Conservation (phyloP, 2,113 vertebrate genomes). For the Globicephala melas region DNA sequence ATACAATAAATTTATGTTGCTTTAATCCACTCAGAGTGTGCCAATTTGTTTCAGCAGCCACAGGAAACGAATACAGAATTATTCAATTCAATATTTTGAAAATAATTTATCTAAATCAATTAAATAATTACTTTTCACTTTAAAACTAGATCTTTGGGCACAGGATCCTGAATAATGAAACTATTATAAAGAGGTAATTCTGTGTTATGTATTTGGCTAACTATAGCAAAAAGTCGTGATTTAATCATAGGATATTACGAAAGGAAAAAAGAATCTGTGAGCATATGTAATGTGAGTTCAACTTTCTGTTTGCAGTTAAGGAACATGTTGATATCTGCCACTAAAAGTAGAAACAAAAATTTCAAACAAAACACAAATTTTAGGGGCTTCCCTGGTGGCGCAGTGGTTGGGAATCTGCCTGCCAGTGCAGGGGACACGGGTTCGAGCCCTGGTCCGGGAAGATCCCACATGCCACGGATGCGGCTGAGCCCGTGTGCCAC, state of each 20-base stretch:
- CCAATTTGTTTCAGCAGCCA: not conserved
- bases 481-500: no score
- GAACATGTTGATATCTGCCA: not conserved
- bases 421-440: no score
- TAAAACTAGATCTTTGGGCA: not conserved
- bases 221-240: not conserved
- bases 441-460: no score
- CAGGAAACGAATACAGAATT: not conserved
- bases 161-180: not conserved
- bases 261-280: not conserved
- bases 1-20: not conserved
- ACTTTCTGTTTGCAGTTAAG: not conserved
- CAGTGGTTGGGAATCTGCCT: no score
- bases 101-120: not conserved
- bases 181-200: not conserved
- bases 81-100: not conserved
- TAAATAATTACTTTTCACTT: not conserved
- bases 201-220: not conserved
- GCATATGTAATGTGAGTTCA: not conserved
- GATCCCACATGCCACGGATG: no score
- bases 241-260: not conserved
- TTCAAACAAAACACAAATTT: not conserved
- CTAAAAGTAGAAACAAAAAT: not conserved
- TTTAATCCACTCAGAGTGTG: not conserved
- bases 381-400: no score